These are phyloP conservation scores for Cataglyphis hispanica DNA, from an alignment of 1,140 invertebrate species.

Conservation along the genomic window DNA sequence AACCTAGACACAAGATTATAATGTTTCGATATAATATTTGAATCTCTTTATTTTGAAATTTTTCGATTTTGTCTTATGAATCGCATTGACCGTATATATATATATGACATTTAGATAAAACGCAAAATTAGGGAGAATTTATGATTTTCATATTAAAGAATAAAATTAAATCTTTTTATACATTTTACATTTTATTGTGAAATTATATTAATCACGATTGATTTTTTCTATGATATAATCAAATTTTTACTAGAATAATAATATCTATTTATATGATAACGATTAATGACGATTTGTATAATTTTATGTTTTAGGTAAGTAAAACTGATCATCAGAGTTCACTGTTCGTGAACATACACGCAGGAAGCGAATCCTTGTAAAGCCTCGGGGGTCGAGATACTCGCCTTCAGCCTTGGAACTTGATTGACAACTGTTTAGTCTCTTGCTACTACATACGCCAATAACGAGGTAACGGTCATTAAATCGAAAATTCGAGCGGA, in stretches of 20 bases:
- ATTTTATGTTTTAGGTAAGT: constrained; percentile 49
- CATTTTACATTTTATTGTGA: not conserved
- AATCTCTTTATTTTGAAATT: not conserved
- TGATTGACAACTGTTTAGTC: not conserved
- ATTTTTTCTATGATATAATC: not conserved
- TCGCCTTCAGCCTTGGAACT: not conserved
- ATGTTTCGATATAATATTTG: not conserved
- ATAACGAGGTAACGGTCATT: constrained; percentile 30
- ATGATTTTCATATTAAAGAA: not conserved
- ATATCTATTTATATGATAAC: not conserved
- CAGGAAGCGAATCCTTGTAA: constrained; percentile 1
- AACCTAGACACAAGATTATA: not conserved
- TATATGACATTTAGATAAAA: not conserved
- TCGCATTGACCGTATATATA: not conserved
- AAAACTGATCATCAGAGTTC: constrained; percentile 10
- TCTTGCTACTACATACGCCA: not conserved
- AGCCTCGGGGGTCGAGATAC: not conserved
- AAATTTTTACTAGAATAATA: not conserved
- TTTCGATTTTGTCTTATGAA: not conserved
- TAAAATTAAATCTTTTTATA: not conserved
- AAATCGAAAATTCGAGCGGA: not conserved
- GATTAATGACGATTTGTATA: constrained; percentile 33
- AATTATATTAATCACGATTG: not conserved
- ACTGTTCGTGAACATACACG: not conserved
- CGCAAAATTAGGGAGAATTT: not conserved